A percentile compares a stretch with the other conserved stretches of the same genome.
phyloP scores from a whole-genome alignment of 2,888 invertebrate genomes.

The Hirtodrosophila alboralis region DNA sequence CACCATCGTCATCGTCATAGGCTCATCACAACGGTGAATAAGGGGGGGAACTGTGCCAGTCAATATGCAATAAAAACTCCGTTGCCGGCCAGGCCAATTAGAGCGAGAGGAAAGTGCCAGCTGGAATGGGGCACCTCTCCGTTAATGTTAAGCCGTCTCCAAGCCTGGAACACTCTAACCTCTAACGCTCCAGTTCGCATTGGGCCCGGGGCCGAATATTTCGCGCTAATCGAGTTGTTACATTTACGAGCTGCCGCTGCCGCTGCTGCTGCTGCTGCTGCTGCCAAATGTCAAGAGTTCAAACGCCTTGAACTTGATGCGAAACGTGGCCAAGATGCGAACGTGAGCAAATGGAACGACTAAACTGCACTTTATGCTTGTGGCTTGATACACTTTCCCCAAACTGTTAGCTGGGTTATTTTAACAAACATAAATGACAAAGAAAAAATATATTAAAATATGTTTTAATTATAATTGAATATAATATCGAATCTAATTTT shows the following conservation, averaged over 20 bases:
- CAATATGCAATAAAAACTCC: constrained; percentile 72
- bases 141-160: constrained; percentile 44
- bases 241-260: constrained; percentile 63
- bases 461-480: too few species aligned
- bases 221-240: constrained; percentile 80
- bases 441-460: too few species aligned
- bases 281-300: constrained; percentile 77
- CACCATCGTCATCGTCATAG: constrained; percentile 49
- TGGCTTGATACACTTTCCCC: constrained; percentile 40
- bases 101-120: constrained; percentile 60
- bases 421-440: constrained; percentile 14
- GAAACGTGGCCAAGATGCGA: constrained; percentile 74
- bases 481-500: too few species aligned
- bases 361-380: constrained; percentile 53
- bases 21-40: constrained; percentile 66
- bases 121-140: constrained; percentile 40
- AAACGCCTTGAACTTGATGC: constrained; percentile 77
- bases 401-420: constrained; percentile 5
- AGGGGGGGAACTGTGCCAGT: constrained; percentile 7
- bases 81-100: constrained; percentile 61
- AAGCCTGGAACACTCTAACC: constrained; percentile 2
- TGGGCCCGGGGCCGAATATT: constrained; percentile 56
- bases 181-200: constrained; percentile 67
- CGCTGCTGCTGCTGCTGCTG: constrained; percentile 43
- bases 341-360: constrained; percentile 60